Evolutionary conservation across 2,888 invertebrate species (phyloP), one percentile per base, ranked within the genome.

Genomic region (Pandemis corylana): DNA sequence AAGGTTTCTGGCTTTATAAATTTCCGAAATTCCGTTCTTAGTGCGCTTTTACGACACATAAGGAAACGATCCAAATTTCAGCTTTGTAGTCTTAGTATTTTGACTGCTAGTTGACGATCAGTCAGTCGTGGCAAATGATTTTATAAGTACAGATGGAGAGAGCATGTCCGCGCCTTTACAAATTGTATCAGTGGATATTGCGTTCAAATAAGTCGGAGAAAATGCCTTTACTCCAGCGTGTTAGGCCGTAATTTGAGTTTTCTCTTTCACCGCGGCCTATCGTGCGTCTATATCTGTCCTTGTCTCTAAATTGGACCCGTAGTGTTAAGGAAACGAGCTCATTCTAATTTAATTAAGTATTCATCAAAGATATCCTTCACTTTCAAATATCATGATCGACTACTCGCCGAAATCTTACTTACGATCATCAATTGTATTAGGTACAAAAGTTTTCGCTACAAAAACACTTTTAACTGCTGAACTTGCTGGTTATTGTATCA

Each of bases 141-240:
- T 5, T 49, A 12, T 49, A n/a, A 53, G 6, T 12, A n/a, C 5
- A 53, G 6, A 53, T n/a, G n/a, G 20, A 3, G 15, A 15, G 7
- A 3, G 41, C 66, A 49, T 65, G 70, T 66, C 10, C 53, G 4
- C 67, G 65, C 65, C 70, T 53, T 71, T 51, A 67, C 44, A 67
- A 70, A 67, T 36, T 66, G 36, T 75, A 75, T 67, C 70, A 75
- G 51, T 46, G 53, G 28, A 68, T 68, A 74, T 66, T 6, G 10
- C n/a, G 51, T 66, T 61, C 70, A 75, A 75, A 75, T 75, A 71
- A 75, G 62, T 67, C 56, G 62, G 75, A 75, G 70, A 75, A 71
- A 75, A 75, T 75, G 46, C 61, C 62, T 63, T 71, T 75, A 75
- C 70, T 28, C 68, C 51, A 61, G 70, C 66, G 61, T 53, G 46